Base-by-base conservation (phyloP, 2,797 vertebrate species). In the Rhinophrynus dorsalis region DNA sequence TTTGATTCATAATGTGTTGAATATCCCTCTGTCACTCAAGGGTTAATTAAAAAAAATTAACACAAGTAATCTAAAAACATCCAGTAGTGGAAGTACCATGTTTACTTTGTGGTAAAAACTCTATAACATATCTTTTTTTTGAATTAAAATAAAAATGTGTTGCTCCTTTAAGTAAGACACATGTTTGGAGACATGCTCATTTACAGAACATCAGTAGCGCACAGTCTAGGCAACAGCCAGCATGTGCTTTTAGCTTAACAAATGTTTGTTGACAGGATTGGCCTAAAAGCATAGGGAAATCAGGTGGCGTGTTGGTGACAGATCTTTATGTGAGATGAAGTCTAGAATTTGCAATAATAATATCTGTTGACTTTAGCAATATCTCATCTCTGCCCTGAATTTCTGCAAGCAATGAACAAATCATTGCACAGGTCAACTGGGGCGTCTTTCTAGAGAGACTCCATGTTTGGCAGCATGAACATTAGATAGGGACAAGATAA, bases 171-270 rank as follows among this genome's bases (percentile, higher is more conserved):
- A n/a, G 61, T 72, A 35, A 72, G 44, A 59, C 61, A 65, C 48
- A 65, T 72, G 61, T 72, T 65, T 21, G 13, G 45, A 72, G 69
- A 45, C 61, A 72, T 65, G 61, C 48, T 58, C 45, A 65, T 72
- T 58, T 72, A 52, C 54, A 58, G 61, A 72, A 72, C 69, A 65
- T 66, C 48, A 18, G 35, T 40, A 59, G 26, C 8, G 40, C 54
- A 44, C 54, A 40, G 52, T 51, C 54, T 42, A 51, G 44, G 69
- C 13, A 72, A 72, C 26, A 42, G 69, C 26, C n/a, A 52, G 26
- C 52, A 59, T 72, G 44, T 44, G 33, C 61, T 72, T 21, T 26
- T 12, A 33, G 42, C 47, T 50, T 72, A 58, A 65, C 45, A 72
- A 51, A 65, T 66, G 26, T 40, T 57, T 59, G 32, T 58, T 72